These are phyloP conservation scores for Rhynchonycteris naso DNA, from an alignment of 2,797 vertebrate species.

Conservation along the genomic window DNA sequence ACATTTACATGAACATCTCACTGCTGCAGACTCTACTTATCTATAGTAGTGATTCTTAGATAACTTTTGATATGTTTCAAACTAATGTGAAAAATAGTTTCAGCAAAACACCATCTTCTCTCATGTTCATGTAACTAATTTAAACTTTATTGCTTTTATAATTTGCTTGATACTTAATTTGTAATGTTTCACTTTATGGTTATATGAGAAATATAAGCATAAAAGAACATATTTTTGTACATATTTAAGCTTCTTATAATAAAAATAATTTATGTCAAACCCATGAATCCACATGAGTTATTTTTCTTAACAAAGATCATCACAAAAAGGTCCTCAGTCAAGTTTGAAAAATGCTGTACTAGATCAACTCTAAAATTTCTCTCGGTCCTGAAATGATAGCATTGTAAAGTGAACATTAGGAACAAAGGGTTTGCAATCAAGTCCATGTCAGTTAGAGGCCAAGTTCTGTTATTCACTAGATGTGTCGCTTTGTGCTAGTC, in stretches of 20 bases:
- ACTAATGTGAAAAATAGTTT: not conserved
- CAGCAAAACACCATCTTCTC: constrained; percentile 22
- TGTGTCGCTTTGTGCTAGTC: not conserved
- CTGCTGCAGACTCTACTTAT: not conserved
- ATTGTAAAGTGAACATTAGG: not conserved
- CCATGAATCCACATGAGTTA: not conserved
- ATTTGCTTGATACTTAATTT: constrained; percentile 9
- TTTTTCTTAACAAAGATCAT: not conserved
- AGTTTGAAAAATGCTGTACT: not conserved
- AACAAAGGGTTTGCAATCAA: not conserved
- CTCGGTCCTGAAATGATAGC: not conserved
- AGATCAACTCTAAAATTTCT: not conserved
- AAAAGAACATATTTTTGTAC: not conserved
- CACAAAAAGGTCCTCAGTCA: not conserved
- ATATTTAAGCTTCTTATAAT: not conserved
- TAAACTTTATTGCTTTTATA: constrained; percentile 13
- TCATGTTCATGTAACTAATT: not conserved
- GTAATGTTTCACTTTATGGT: constrained; percentile 8
- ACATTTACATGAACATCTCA: not conserved
- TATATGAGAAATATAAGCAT: not conserved
- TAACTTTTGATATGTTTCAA: not conserved
- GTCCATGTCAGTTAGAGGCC: not conserved
- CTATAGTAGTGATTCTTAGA: not conserved
- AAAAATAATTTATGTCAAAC: not conserved
- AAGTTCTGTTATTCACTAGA: not conserved